Conservation (phyloP, 2,113 vertebrate species). For the Helogale parvula region DNA sequence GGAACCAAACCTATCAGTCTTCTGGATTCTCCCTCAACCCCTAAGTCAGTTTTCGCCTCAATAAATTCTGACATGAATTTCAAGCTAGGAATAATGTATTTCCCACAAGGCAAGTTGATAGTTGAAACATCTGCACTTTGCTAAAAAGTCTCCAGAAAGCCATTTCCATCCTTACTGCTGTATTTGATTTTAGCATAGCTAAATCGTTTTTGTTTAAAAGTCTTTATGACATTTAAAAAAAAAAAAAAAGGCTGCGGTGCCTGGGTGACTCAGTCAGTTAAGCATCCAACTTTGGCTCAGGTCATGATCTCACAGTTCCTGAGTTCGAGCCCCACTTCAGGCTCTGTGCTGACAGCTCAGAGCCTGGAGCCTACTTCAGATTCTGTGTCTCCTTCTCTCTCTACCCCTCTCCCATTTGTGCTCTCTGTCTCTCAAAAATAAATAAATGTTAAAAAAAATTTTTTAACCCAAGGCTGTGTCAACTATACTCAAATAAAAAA, state of each 20-base stretch:
- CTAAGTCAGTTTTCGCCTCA: background rate
- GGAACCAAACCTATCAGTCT: background rate
- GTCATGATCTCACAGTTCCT: too few species aligned
- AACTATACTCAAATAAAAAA: background rate
- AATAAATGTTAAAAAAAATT: background rate
- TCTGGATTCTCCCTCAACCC: background rate
- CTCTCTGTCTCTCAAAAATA: too few species aligned
- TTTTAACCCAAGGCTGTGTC: background rate
- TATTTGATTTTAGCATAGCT: constrained; percentile 39
- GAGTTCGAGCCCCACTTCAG: too few species aligned
- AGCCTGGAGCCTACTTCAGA: too few species aligned
- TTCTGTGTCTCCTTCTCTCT: too few species aligned
- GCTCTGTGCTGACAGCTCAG: too few species aligned
- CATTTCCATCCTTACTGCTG: constrained; percentile 16
- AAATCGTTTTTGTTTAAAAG: constrained; percentile 49
- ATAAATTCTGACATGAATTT: constrained; percentile 48
- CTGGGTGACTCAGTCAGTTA: too few species aligned
- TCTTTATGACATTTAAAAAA: constrained; percentile 37
- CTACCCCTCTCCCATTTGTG: too few species aligned
- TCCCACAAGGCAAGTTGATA: background rate
- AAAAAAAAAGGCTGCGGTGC: too few species aligned
- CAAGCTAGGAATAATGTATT: constrained; percentile 39
- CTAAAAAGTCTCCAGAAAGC: background rate
- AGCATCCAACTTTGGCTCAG: too few species aligned
- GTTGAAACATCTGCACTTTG: constrained; percentile 44